Conservation (phyloP, 1,140 invertebrate genomes). For the Bombus consobrinus region DNA sequence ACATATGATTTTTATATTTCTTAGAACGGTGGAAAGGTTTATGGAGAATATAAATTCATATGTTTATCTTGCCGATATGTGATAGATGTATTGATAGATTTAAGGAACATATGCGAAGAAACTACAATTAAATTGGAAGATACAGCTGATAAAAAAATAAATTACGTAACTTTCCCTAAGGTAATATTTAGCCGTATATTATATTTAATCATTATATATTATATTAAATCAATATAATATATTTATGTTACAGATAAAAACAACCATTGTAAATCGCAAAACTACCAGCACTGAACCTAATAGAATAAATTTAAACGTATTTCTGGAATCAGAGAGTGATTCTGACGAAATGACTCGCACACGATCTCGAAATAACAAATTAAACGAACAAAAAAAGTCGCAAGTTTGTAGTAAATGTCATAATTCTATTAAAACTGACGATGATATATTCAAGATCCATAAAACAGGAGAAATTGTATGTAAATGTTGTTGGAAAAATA, state of each 20-base stretch:
- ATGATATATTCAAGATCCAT: slow-evolving; percentile 73
- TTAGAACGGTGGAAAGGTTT: not conserved
- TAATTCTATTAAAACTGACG: slow-evolving; percentile 46
- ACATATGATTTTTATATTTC: not conserved
- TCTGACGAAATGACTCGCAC: not conserved
- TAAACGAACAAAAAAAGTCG: not conserved
- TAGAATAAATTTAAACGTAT: slow-evolving; percentile 52
- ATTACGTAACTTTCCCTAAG: slow-evolving; percentile 70
- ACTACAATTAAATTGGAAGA: slow-evolving; percentile 60
- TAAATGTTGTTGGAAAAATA: slow-evolving; percentile 74
- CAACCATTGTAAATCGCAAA: slow-evolving; percentile 73
- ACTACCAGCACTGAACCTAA: slow-evolving; percentile 69
- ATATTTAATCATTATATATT: slow-evolving; percentile 5
- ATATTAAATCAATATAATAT: not conserved
- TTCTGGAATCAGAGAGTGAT: slow-evolving; percentile 68
- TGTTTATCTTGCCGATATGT: slow-evolving; percentile 79
- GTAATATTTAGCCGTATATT: slow-evolving; percentile 54
- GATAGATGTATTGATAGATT: slow-evolving; percentile 77
- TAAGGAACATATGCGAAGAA: slow-evolving; percentile 71
- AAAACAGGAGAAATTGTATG: slow-evolving; percentile 72
- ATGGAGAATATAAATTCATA: slow-evolving; percentile 52
- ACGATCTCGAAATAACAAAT: not conserved
- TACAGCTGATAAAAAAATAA: slow-evolving; percentile 55
- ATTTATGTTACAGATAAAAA: slow-evolving; percentile 66
- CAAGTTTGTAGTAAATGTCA: slow-evolving; percentile 72